phyloP scores from a whole-genome alignment of 2,113 vertebrate genomes.

The Hippopotamus amphibius region DNA sequence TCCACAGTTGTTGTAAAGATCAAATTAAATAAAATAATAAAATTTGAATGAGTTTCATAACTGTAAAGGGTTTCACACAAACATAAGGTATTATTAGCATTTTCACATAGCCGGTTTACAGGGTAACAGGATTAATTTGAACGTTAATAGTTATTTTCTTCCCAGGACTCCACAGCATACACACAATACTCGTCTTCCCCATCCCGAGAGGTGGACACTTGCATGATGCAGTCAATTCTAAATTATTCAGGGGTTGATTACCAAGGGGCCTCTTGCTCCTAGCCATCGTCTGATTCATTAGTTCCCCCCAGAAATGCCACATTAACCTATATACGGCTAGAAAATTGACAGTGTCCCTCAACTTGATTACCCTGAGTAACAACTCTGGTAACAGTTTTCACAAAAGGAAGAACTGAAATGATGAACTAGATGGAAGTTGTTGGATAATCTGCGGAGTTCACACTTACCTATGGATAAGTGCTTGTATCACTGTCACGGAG shows the following conservation, averaged over 20 bases:
- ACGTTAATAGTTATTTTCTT: neutral
- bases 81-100: neutral
- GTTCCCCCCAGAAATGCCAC: neutral
- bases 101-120: neutral
- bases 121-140: neutral
- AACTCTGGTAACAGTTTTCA: slow-evolving; percentile 32
- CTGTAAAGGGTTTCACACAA: neutral
- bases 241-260: slow-evolving; percentile 30
- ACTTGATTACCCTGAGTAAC: neutral
- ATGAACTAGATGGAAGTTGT: slow-evolving; percentile 11
- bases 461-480: neutral
- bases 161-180: neutral
- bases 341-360: neutral
- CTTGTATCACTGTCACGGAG: neutral
- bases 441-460: neutral
- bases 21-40: slow-evolving; percentile 52
- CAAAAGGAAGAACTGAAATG: slow-evolving; percentile 30
- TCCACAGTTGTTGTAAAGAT: slow-evolving; percentile 7
- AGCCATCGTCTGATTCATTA: neutral
- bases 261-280: neutral
- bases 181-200: neutral
- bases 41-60: slow-evolving; percentile 33
- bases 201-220: neutral
- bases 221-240: neutral
- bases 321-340: neutral